Conservation (phyloP, 1,140 invertebrate species). For the Drosophila bocki region DNA sequence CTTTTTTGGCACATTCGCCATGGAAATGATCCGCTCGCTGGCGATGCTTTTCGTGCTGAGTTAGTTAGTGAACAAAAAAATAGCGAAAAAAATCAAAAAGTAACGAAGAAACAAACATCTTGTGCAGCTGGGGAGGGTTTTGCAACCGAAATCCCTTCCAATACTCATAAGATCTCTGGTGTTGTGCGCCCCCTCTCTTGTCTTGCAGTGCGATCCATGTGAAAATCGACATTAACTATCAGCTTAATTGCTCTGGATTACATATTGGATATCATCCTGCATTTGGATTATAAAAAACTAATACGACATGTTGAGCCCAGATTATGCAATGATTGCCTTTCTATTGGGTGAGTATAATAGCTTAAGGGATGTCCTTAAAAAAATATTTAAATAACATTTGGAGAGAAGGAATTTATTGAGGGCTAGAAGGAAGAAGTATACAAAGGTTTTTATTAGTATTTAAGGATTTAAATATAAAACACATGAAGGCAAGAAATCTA, state of each 20-base stretch:
- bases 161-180: constrained; percentile 67
- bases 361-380: too few species aligned
- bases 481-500: neutral
- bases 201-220: constrained; percentile 78
- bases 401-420: too few species aligned
- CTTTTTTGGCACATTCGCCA: constrained; percentile 57
- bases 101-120: constrained; percentile 52
- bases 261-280: constrained; percentile 57
- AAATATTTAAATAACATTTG: neutral
- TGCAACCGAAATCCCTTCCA: constrained; percentile 52
- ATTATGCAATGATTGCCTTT: constrained; percentile 60
- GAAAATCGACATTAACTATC: constrained; percentile 62
- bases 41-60: constrained; percentile 60
- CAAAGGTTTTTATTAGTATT: neutral
- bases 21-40: constrained; percentile 63
- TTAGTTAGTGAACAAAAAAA: constrained; percentile 22
- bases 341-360: constrained; percentile 60
- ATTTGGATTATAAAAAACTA: constrained; percentile 53
- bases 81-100: constrained; percentile 10
- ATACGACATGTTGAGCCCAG: constrained; percentile 53
- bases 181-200: constrained; percentile 57
- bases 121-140: constrained; percentile 60
- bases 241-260: constrained; percentile 76
- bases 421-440: neutral
- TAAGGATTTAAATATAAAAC: neutral